phyloP scores from a whole-genome alignment of 2,888 invertebrate genomes.

The Drosophila anomalata region DNA sequence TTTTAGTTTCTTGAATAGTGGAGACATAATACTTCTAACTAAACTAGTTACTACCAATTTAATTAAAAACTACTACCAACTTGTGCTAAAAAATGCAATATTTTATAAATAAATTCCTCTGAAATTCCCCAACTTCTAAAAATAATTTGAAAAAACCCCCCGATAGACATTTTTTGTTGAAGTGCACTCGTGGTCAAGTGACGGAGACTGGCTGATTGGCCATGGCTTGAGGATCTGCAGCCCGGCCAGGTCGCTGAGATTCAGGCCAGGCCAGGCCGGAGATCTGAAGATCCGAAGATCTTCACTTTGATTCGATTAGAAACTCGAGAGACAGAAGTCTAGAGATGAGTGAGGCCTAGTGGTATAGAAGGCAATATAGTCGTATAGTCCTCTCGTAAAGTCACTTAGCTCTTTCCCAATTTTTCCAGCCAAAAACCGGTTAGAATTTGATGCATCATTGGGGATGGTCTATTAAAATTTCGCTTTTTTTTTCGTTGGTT shows the following conservation, averaged over 20 bases:
- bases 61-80: no score
- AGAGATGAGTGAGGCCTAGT: no score
- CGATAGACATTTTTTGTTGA: background rate
- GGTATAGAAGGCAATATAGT: background rate
- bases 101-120: no score
- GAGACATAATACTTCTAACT: no score
- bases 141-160: background rate
- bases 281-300: slow-evolving; percentile 11
- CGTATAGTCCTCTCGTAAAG: slow-evolving; percentile 1
- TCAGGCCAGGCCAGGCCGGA: slow-evolving; percentile 32
- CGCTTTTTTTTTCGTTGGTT: slow-evolving; percentile 52
- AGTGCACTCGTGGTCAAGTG: slow-evolving; percentile 25
- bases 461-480: slow-evolving; percentile 53
- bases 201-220: slow-evolving; percentile 25
- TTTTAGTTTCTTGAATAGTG: no score
- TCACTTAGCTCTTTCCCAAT: background rate
- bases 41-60: no score
- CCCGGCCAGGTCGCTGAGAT: slow-evolving; percentile 13
- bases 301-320: slow-evolving; percentile 6
- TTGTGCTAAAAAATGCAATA: no score
- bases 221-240: slow-evolving; percentile 30
- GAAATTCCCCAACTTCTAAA: no score
- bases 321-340: background rate
- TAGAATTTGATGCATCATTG: slow-evolving; percentile 47
- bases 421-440: slow-evolving; percentile 48